Percentiles rank a stretch among this genome's conserved stretches.
phyloP scores from a whole-genome alignment of 2,113 vertebrate genomes.

The Pimephales promelas region DNA sequence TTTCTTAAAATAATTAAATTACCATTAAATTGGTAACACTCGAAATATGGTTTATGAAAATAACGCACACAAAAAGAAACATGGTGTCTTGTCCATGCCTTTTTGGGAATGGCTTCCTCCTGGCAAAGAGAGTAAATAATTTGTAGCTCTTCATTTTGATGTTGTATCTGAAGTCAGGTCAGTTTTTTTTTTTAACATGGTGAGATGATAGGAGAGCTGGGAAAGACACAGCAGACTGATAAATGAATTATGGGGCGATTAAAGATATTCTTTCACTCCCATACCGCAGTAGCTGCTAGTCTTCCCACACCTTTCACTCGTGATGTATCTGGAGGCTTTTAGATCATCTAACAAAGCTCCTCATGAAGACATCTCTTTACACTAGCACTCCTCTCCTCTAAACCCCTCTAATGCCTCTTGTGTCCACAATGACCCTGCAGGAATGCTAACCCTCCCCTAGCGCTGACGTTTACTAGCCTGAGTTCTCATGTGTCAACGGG shows the following conservation, averaged over 20 bases:
- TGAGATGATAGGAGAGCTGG: conserved; percentile 28
- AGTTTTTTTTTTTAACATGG: conserved; percentile 41
- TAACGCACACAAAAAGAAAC: not conserved
- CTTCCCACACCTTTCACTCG: conserved; percentile 17
- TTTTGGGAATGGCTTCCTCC: conserved; percentile 19
- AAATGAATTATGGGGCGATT: conserved; percentile 32
- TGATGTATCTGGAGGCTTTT: conserved; percentile 14
- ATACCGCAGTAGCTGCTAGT: conserved; percentile 4
- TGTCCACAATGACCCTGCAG: conserved; percentile 42
- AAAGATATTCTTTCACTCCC: conserved; percentile 31
- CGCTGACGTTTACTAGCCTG: conserved; percentile 38
- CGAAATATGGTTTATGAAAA: not conserved
- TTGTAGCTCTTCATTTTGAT: conserved; percentile 38
- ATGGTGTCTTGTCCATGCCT: not conserved
- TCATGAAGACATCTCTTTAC: conserved; percentile 2
- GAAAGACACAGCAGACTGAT: conserved; percentile 23
- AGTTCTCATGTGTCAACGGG: conserved; percentile 26
- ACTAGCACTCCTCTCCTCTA: not conserved
- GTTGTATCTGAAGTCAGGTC: conserved; percentile 33
- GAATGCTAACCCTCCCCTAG: conserved; percentile 48
- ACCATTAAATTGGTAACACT: too few relatives aligned
- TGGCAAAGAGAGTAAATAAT: conserved; percentile 19
- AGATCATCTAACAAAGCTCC: conserved; percentile 23
- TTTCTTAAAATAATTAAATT: too few relatives aligned
- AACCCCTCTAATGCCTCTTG: conserved; percentile 26